A percentile compares a stretch with the other conserved stretches of the same genome.
phyloP scores from a whole-genome alignment of 2,888 invertebrate species.

The Blomia tropicalis region DNA sequence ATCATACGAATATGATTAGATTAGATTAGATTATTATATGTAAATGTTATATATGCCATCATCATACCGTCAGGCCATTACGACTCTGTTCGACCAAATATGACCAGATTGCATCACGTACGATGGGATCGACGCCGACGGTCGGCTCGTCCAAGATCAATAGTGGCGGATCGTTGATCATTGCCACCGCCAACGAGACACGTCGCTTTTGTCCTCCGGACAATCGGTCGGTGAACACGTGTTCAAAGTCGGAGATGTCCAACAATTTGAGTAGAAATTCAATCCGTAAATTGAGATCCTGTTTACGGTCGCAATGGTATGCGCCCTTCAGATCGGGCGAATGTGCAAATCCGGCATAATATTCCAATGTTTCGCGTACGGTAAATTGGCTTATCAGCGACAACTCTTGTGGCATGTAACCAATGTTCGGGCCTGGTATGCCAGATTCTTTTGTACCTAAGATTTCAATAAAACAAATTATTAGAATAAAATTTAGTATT shows the following conservation, averaged over 20 bases:
- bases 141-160: constrained; percentile 64
- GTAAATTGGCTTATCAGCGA: constrained; percentile 33
- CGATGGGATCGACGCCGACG: constrained; percentile 23
- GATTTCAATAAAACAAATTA: too few relatives aligned
- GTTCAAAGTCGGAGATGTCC: constrained; percentile 34
- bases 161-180: constrained; percentile 80
- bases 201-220: constrained; percentile 73
- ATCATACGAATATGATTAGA: neutral
- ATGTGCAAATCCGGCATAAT: constrained; percentile 36
- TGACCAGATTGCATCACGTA: constrained; percentile 22
- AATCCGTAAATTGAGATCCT: constrained; percentile 29
- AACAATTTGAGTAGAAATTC: constrained; percentile 37
- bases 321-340: constrained; percentile 31
- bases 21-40: neutral
- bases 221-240: constrained; percentile 18
- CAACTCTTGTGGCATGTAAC: constrained; percentile 70
- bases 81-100: constrained; percentile 20
- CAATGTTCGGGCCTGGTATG: constrained; percentile 82
- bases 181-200: constrained; percentile 75
- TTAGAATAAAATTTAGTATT: neutral
- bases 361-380: constrained; percentile 36
- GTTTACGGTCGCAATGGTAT: constrained; percentile 23
- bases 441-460: constrained; percentile 69
- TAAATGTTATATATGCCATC: neutral
- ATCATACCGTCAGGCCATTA: constrained; percentile 20